phyloP scores from a whole-genome alignment of 2,113 vertebrate species.

The Scortum barcoo region DNA sequence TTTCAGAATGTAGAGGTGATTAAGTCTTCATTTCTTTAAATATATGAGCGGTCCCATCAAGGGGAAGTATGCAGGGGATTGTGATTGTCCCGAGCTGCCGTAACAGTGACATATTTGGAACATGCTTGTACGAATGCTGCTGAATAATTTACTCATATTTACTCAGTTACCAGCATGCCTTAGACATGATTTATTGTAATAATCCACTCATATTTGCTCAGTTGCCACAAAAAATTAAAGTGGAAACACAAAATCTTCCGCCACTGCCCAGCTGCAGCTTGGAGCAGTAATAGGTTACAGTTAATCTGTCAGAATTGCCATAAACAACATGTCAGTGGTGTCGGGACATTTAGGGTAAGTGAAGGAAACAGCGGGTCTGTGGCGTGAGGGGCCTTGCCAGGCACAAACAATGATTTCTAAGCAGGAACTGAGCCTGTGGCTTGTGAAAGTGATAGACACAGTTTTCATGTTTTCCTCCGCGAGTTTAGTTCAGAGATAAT shows the following conservation, averaged over 20 bases:
- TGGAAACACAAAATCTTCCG: constrained; percentile 30
- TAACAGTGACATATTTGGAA: constrained; percentile 35
- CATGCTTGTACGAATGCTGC: constrained; percentile 8
- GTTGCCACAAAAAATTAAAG: too few relatives aligned
- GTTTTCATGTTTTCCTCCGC: constrained; percentile 50
- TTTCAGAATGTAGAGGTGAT: not conserved
- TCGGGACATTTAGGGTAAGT: constrained; percentile 28
- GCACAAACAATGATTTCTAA: constrained; percentile 47
- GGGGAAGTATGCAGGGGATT: not conserved
- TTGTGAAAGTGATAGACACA: constrained; percentile 59
- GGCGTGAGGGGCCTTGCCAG: constrained; percentile 21
- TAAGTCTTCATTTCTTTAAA: constrained; percentile 5
- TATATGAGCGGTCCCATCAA: not conserved
- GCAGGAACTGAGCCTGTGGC: constrained; percentile 57
- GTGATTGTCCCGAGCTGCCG: not conserved
- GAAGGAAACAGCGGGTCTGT: constrained; percentile 37
- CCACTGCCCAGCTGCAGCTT: constrained; percentile 4
- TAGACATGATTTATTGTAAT: constrained; percentile 45
- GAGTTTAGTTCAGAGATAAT: constrained; percentile 48
- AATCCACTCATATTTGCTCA: too few relatives aligned
- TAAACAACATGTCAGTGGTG: constrained; percentile 47
- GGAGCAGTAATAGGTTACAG: constrained; percentile 37
- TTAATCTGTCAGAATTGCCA: constrained; percentile 46
- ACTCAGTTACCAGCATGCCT: constrained; percentile 31
- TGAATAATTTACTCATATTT: constrained; percentile 56